These are phyloP conservation scores for Actinernus sp. DNA, from an alignment of 92 coral and sea anemone species.

Conservation along the genomic window DNA sequence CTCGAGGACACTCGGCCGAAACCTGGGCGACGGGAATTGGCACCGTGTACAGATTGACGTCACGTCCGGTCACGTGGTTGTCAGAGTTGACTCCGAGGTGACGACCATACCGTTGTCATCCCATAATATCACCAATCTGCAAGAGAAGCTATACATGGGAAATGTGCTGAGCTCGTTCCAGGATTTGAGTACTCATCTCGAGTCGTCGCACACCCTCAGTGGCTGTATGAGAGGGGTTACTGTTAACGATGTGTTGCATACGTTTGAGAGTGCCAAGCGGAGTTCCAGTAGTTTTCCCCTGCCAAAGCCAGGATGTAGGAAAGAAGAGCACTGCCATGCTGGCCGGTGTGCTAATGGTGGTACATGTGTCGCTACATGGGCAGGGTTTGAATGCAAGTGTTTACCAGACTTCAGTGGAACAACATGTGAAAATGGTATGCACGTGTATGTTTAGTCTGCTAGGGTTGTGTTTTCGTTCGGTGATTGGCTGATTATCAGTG, in stretches of 20 bases:
- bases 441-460: too few relatives aligned
- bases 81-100: conserved; percentile 53
- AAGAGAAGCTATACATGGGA: conserved; percentile 70
- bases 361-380: conserved; percentile 82
- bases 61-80: conserved; percentile 63
- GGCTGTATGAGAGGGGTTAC: conserved; percentile 77
- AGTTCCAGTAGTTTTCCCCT: conserved; percentile 54
- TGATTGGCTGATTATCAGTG: too few relatives aligned
- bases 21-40: conserved; percentile 88
- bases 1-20: conserved; percentile 33
- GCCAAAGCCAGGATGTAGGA: conserved; percentile 81
- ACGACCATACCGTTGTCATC: conserved; percentile 17
- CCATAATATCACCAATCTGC: conserved; percentile 54
- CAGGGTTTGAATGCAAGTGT: conserved; percentile 79
- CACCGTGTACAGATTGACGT: conserved; percentile 76
- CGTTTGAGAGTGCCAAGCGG: conserved; percentile 68
- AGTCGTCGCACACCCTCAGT: conserved; percentile 52
- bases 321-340: conserved; percentile 68
- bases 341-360: conserved; percentile 81
- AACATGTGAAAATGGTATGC: conserved; percentile 85
- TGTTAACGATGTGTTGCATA: conserved; percentile 45
- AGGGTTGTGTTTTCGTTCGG: too few relatives aligned
- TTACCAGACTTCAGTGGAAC: conserved; percentile 75
- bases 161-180: conserved; percentile 32
- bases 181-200: conserved; percentile 40